Percentiles rank a stretch among this genome's conserved stretches.
Conservation (phyloP, 2,888 invertebrate genomes). For the Leptopterna dolabrata region DNA sequence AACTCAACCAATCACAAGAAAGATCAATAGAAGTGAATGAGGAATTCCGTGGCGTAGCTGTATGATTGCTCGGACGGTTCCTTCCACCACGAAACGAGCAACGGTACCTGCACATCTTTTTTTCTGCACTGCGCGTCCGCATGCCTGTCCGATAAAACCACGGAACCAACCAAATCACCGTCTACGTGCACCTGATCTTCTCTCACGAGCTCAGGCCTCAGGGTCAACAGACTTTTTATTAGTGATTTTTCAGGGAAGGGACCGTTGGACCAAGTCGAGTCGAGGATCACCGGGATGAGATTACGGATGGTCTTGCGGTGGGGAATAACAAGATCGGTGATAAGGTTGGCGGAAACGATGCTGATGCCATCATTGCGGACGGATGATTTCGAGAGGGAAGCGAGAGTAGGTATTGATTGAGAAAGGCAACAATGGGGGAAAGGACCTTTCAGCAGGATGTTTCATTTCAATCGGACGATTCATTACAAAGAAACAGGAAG, state of each 20-base stretch:
- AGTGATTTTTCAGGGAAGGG: background rate
- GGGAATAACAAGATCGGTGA: background rate
- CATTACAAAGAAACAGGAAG: too few species aligned
- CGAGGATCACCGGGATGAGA: background rate
- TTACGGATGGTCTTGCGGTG: background rate
- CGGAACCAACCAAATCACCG: background rate
- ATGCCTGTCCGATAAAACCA: background rate
- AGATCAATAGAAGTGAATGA: background rate
- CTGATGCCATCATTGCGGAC: background rate
- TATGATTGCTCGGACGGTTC: background rate
- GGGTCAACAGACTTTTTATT: background rate
- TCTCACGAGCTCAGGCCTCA: background rate
- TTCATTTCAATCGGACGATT: background rate
- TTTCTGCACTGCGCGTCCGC: background rate
- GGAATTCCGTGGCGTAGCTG: conserved; percentile 1
- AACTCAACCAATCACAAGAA: background rate
- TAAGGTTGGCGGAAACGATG: background rate
- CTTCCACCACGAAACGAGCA: background rate
- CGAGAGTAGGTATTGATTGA: background rate
- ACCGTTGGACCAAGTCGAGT: background rate
- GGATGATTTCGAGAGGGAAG: background rate
- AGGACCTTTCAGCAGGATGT: background rate
- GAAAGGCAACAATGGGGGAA: background rate
- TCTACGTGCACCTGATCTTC: conserved; percentile 10
- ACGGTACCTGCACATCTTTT: background rate